Percentiles rank a stretch among this genome's conserved stretches.
These are phyloP conservation scores for Huso huso DNA, from an alignment of 2,797 vertebrate species.

Conservation along the genomic window DNA sequence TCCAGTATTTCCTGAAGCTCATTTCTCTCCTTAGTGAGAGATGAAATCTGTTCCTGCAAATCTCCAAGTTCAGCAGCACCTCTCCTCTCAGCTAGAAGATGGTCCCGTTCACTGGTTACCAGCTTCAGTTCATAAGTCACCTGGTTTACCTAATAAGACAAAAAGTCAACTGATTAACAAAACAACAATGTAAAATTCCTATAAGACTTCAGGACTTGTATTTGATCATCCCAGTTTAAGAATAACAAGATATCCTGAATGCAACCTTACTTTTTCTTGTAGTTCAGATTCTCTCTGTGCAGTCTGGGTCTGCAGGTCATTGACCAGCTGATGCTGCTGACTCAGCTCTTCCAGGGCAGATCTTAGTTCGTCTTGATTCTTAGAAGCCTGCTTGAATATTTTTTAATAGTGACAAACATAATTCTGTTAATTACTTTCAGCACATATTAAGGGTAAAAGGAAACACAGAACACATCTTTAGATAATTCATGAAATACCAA, in stretches of 20 bases:
- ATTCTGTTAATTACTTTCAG: too few species aligned
- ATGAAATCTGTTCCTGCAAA: background rate
- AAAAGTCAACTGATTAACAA: background rate
- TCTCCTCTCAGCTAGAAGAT: conserved; percentile 1
- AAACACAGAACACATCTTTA: too few species aligned
- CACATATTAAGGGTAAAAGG: too few species aligned
- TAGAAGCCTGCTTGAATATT: too few species aligned
- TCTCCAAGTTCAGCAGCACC: conserved; percentile 1
- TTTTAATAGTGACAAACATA: too few species aligned
- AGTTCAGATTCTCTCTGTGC: conserved; percentile 1
- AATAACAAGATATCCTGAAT: too few species aligned
- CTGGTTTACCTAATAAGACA: background rate
- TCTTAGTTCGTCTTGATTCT: too few species aligned
- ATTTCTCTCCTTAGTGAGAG: conserved; percentile 1
- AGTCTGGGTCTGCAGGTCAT: background rate
- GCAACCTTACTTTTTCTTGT: background rate
- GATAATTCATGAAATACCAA: too few species aligned
- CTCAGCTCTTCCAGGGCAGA: conserved; percentile 15
- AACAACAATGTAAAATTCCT: conserved; percentile 1
- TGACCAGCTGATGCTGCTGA: conserved; percentile 6
- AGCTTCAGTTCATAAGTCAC: conserved; percentile 2
- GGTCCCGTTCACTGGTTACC: background rate
- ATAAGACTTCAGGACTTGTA: too few species aligned
- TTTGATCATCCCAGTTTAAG: too few species aligned
- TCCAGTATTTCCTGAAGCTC: background rate